A percentile compares a stretch with the other conserved stretches of the same genome.
Evolutionary conservation across 2,888 invertebrate genomes (phyloP).

Genomic region (Troglohyphantes excavatus): DNA sequence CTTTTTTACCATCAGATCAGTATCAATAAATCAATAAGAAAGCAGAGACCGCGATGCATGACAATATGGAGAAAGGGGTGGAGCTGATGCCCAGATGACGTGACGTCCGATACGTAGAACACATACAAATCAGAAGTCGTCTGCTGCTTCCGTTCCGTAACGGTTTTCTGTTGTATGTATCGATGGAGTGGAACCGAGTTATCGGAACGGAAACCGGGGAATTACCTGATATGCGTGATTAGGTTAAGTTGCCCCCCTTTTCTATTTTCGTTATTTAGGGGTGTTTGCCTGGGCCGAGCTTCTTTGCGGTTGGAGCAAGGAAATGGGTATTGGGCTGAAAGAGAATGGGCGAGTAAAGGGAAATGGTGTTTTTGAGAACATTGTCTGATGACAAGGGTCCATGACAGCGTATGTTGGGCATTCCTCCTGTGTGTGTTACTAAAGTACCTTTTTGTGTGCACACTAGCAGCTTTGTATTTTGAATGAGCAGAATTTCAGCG

Average conservation of each 20-base stretch:
- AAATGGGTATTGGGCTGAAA: neutral
- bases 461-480: no score
- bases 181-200: constrained; percentile 64
- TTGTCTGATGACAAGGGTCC: no score
- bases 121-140: constrained; percentile 74
- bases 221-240: constrained; percentile 75
- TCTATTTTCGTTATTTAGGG: constrained; percentile 38
- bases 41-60: constrained; percentile 66
- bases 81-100: constrained; percentile 77
- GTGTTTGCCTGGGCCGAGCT: constrained; percentile 12
- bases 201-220: constrained; percentile 73
- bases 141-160: constrained; percentile 60
- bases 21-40: constrained; percentile 78
- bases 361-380: no score
- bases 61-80: constrained; percentile 77
- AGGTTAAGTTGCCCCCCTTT: constrained; percentile 57
- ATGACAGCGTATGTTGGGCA: no score
- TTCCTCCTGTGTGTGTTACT: no score
- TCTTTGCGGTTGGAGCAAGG: constrained; percentile 14
- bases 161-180: constrained; percentile 55
- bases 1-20: constrained; percentile 61
- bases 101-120: constrained; percentile 74
- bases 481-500: no score
- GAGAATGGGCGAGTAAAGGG: no score
- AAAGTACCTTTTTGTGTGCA: no score